Evolutionary conservation across 2,888 invertebrate species (phyloP).

Genomic region (Pegoplata infirma): DNA sequence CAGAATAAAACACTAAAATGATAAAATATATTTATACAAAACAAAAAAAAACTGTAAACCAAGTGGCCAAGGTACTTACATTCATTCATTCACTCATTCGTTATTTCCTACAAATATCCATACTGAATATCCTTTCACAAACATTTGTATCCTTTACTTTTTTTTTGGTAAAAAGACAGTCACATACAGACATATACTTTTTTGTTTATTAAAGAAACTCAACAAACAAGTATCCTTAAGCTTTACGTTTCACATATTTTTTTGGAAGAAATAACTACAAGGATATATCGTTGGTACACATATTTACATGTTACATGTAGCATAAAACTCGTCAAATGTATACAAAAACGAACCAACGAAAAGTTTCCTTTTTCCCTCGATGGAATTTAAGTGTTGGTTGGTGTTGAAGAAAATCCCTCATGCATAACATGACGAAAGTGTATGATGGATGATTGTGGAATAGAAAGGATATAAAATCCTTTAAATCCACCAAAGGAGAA

Average conservation of each 20-base stretch:
- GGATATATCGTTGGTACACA: background rate
- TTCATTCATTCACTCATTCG: background rate
- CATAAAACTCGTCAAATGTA: slow-evolving; percentile 21
- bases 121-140: slow-evolving; percentile 6
- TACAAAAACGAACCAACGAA: too few relatives aligned
- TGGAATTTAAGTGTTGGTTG: background rate
- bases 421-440: slow-evolving; percentile 1
- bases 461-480: background rate
- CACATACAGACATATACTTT: slow-evolving; percentile 28
- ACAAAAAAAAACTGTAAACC: slow-evolving; percentile 22
- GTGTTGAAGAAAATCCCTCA: slow-evolving; percentile 13
- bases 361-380: background rate
- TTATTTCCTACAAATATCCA: background rate
- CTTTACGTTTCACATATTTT: slow-evolving; percentile 18
- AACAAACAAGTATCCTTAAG: slow-evolving; percentile 34
- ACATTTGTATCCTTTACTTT: background rate
- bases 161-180: slow-evolving; percentile 22
- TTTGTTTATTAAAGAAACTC: slow-evolving; percentile 10
- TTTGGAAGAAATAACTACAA: background rate
- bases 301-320: slow-evolving; percentile 26
- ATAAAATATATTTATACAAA: slow-evolving; percentile 6
- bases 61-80: slow-evolving; percentile 44
- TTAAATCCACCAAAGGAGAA: background rate
- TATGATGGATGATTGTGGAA: slow-evolving; percentile 13
- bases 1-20: too few relatives aligned